phyloP scores from a whole-genome alignment of 2,888 invertebrate species.

The Tigriopus californicus region DNA sequence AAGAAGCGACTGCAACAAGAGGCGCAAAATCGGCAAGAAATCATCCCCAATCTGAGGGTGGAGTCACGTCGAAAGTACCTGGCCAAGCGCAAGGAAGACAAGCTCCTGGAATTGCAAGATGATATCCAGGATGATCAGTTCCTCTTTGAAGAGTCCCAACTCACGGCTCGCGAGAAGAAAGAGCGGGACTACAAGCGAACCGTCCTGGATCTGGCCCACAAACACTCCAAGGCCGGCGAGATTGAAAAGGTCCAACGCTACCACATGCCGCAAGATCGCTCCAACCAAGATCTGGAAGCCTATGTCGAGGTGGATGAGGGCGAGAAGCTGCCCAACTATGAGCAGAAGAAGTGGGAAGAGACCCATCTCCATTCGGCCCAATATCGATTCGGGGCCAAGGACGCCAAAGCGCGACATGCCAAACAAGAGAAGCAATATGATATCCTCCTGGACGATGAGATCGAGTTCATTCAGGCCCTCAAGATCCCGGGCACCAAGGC shows the following conservation, averaged over 20 bases:
- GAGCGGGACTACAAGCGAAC: constrained; percentile 79
- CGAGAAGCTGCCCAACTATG: constrained; percentile 42
- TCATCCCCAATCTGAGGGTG: constrained; percentile 67
- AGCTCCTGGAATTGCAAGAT: constrained; percentile 79
- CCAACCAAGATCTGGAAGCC: constrained; percentile 27
- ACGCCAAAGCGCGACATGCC: constrained; percentile 40
- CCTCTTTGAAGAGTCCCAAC: constrained; percentile 64
- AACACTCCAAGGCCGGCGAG: constrained; percentile 85
- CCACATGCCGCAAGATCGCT: constrained; percentile 62
- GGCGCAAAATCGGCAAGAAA: constrained; percentile 60
- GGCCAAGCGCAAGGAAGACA: constrained; percentile 87
- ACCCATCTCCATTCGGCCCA: constrained; percentile 85
- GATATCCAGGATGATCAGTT: constrained; percentile 92
- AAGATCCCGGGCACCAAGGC: constrained; percentile 48
- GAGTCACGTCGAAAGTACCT: constrained; percentile 85
- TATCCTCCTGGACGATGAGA: constrained; percentile 79
- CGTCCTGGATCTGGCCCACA: constrained; percentile 69
- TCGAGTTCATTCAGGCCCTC: constrained; percentile 85
- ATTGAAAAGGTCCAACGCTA: constrained; percentile 81
- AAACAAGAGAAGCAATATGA: constrained; percentile 56
- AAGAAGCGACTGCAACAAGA: constrained; percentile 74
- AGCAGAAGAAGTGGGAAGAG: constrained; percentile 82
- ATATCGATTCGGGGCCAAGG: constrained; percentile 80
- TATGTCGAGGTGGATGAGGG: constrained; percentile 68
- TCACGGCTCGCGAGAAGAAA: constrained; percentile 64